A percentile compares a stretch with the other conserved stretches of the same genome.
These are phyloP conservation scores for Tangachromis dhanisi DNA, from an alignment of 2,113 vertebrate species.

Conservation along the genomic window DNA sequence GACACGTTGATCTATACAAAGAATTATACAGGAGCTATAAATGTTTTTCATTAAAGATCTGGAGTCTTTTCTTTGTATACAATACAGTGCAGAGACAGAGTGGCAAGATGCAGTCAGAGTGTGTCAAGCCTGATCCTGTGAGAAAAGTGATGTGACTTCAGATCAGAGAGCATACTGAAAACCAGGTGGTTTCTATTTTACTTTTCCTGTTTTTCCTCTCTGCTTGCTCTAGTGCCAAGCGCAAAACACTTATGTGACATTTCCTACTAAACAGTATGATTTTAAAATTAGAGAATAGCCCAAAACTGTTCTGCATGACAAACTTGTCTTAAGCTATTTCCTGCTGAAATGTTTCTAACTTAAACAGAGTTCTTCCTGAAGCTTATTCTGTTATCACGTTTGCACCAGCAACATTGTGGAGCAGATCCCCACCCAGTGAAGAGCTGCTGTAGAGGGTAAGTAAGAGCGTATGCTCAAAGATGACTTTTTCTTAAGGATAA, in stretches of 20 bases:
- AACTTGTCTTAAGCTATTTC: neutral
- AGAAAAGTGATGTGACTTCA: slow-evolving; percentile 37
- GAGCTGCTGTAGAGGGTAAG: neutral
- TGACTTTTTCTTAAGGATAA: neutral
- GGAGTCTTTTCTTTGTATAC: neutral
- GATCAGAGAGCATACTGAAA: slow-evolving; percentile 17
- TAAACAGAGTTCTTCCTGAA: neutral
- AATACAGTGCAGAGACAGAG: neutral
- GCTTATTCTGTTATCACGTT: slow-evolving; percentile 1
- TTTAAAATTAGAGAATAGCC: neutral
- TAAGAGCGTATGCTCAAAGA: neutral
- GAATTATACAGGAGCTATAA: neutral
- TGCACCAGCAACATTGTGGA: neutral
- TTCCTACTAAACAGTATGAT: neutral
- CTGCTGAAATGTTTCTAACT: neutral
- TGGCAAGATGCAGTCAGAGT: neutral
- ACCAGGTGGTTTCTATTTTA: slow-evolving; percentile 53
- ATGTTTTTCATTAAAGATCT: neutral
- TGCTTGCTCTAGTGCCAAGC: neutral
- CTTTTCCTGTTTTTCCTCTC: slow-evolving; percentile 23
- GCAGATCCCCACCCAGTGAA: neutral
- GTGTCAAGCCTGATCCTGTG: neutral
- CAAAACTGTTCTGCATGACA: neutral
- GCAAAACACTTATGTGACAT: neutral
- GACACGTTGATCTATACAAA: neutral